These are phyloP conservation scores for Antedon mediterranea DNA, from an alignment of 53 echinoderm and acorn worm genomes.

Conservation along the genomic window DNA sequence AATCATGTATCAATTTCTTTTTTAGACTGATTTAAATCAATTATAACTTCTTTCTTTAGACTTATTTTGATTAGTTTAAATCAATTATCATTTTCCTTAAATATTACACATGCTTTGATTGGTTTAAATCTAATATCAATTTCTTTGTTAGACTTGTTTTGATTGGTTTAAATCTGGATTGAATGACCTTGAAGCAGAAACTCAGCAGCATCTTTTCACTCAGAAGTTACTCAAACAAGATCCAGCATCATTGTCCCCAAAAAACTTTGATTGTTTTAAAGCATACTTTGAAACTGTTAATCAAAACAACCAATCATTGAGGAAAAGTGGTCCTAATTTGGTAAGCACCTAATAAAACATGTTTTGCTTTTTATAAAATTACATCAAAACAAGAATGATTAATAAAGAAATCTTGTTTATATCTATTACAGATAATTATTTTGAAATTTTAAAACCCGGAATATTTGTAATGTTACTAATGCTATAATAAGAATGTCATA, in stretches of 20 bases:
- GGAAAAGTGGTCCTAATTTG: constrained; percentile 55
- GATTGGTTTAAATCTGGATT: constrained; percentile 88
- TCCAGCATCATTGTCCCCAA: constrained; percentile 54
- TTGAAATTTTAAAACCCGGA: not conserved
- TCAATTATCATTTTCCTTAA: too few species aligned
- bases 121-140: constrained; percentile 59
- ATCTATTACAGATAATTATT: too few species aligned
- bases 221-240: constrained; percentile 87
- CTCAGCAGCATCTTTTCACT: constrained; percentile 75
- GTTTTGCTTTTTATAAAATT: too few species aligned
- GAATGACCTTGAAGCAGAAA: constrained; percentile 75
- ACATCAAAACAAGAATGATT: too few species aligned
- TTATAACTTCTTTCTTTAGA: too few species aligned
- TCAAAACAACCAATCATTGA: constrained; percentile 58
- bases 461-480: too few species aligned
- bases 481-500: too few species aligned
- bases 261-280: constrained; percentile 83
- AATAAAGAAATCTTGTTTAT: too few species aligned
- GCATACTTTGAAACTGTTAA: constrained; percentile 93
- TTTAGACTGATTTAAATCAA: too few species aligned
- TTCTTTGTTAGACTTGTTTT: constrained; percentile 53
- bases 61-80: too few species aligned
- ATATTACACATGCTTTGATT: constrained; percentile 78
- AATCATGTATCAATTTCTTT: not conserved
- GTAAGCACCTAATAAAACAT: constrained; percentile 21